Evolutionary conservation across 2,113 vertebrate species (phyloP).

Genomic region (Proterorhinus semilunaris): DNA sequence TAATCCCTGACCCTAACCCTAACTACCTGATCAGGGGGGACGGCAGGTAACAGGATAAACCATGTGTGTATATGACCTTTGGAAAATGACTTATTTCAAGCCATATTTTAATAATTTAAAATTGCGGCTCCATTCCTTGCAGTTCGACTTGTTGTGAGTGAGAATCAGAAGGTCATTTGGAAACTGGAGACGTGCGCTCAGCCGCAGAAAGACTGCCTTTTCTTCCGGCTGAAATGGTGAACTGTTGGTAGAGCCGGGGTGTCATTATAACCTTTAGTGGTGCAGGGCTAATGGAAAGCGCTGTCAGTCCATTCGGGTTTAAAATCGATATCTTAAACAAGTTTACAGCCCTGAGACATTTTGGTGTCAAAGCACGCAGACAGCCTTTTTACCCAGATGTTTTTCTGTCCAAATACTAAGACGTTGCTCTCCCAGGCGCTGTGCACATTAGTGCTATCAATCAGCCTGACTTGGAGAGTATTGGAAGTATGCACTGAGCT

Average conservation of each 20-base stretch:
- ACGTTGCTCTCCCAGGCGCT: neutral
- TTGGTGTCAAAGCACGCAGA: neutral
- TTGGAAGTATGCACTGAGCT: neutral
- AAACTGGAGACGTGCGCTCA: neutral
- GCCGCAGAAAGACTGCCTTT: neutral
- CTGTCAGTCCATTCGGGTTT: neutral
- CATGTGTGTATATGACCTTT: too few relatives aligned
- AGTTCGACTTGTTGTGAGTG: neutral
- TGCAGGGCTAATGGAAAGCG: neutral
- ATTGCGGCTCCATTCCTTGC: too few relatives aligned
- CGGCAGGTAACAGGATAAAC: too few relatives aligned
- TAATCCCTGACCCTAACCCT: too few relatives aligned
- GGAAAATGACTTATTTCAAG: too few relatives aligned
- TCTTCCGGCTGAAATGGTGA: neutral
- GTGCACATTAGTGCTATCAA: neutral
- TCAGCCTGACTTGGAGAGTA: neutral
- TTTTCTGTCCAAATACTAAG: neutral
- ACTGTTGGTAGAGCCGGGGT: neutral
- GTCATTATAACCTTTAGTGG: constrained; percentile 8
- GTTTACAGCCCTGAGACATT: constrained; percentile 1
- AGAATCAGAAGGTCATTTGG: neutral
- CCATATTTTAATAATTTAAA: too few relatives aligned
- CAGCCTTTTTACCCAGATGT: constrained; percentile 5
- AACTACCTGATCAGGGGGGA: too few relatives aligned
- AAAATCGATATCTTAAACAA: constrained; percentile 9